Evolutionary conservation across 1,140 invertebrate species (phyloP), one percentile per base, ranked within the genome.

Genomic region (Panulirus ornatus): DNA sequence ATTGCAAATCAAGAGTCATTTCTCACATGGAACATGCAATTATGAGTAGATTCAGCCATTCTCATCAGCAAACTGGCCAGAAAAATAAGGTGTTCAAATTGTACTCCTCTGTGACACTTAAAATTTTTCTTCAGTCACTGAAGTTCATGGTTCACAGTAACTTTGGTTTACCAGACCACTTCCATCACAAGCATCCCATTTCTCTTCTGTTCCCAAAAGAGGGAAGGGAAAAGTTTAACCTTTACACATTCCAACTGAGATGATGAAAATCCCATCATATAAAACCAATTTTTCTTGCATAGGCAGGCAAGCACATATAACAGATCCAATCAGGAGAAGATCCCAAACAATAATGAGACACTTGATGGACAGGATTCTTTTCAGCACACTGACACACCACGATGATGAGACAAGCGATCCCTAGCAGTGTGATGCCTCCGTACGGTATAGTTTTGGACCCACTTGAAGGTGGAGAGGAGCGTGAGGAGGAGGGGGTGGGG

Each of bases 361-460:
- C 40, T 44, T 30, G 70, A 85, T 16, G 75, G 36, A 85, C 83
- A 73, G 42, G 63, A 38, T 14, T 36, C 58, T 66, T 66, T 66
- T 66, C 40, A 34, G 22, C 76, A 47, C 30, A 79, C 76, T 16
- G 76, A 42, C 6, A 47, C 42, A 27, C 76, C 76, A 79, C 76
- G 30, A 3, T 44, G 58, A 66, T 22, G 58, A 66, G 58, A 66
- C 58, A 66, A 66, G 58, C 27, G 9, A 66, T n/a, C 70, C 79
- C 86, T 92, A 92, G 89, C 91, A 92, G 79, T 92, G 85, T 5
- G 91, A 92, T 3, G 91, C 87, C 76, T 92, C 91, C 30, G 91
- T 85, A 30, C 91, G 85, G 40, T 91, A 92, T 54, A 92, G 38
- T 70, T 92, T 92, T 36, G 36, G 42, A 44, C 73, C 87, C 79